A percentile compares a stretch with the other conserved stretches of the same genome.
These are phyloP conservation scores for Trilocha varians DNA, from an alignment of 2,888 invertebrate genomes.

Conservation along the genomic window DNA sequence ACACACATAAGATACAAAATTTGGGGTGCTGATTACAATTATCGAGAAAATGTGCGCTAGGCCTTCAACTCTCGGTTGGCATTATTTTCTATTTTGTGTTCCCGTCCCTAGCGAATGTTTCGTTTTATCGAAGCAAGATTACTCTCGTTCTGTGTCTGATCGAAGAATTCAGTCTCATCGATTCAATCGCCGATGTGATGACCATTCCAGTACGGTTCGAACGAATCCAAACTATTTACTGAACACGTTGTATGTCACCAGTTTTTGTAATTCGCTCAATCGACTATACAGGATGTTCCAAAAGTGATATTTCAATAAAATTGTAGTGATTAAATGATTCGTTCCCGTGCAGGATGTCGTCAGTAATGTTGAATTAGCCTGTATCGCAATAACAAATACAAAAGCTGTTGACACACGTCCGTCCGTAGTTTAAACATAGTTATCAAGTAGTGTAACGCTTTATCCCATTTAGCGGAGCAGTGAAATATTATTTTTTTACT, in stretches of 20 bases:
- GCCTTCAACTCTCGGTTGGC: constrained; percentile 40
- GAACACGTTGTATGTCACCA: constrained; percentile 2
- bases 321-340: not conserved
- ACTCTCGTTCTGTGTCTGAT: constrained; percentile 11
- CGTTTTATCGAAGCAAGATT: constrained; percentile 24
- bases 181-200: constrained; percentile 4
- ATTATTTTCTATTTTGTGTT: constrained; percentile 48
- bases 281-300: not conserved
- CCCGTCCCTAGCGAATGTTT: constrained; percentile 64
- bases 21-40: not conserved
- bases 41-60: not conserved
- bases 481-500: constrained; percentile 50
- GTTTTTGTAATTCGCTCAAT: not conserved
- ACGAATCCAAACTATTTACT: constrained; percentile 31
- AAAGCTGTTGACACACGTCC: constrained; percentile 22
- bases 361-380: not conserved
- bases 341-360: not conserved
- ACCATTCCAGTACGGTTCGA: constrained; percentile 53
- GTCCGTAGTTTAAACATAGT: constrained; percentile 41
- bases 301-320: not conserved
- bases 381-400: not conserved
- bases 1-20: not conserved
- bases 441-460: constrained; percentile 51
- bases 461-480: constrained; percentile 42
- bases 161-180: constrained; percentile 2